Base-by-base conservation (phyloP, 2,113 vertebrate genomes). In the Mugil cephalus region DNA sequence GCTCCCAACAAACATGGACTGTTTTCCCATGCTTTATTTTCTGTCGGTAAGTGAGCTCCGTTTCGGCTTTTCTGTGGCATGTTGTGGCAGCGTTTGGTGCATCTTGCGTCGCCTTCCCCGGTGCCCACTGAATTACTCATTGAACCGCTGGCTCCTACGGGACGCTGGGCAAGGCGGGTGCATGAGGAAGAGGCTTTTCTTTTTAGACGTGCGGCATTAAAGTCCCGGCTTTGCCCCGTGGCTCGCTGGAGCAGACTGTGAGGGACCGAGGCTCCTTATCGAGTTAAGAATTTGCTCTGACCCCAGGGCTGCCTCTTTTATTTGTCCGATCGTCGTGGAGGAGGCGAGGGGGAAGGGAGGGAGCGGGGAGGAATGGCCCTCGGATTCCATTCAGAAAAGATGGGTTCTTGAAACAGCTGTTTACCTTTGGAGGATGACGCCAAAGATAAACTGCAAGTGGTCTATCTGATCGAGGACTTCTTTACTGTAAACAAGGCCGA, bases 1-100 rank as follows among this genome's bases (percentile, higher is more conserved):
- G 93, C 94, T 95, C 93, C 95, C 96, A 93, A 97, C 95, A 97
- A 98, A 96, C 97, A 98, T 98, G 97, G 97, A 97, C 96, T 97
- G 96, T 98, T 96, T 96, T 95, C 95, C 95, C 94, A 95, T 97
- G 96, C 96, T 96, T 96, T 97, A 96, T 95, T 96, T 96, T 95
- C 96, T 97, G 96, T 96, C 97, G 96, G 97, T 98, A 94, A 97
- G 92, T 91, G 75, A 68, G 95, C 95, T 60, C 66, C 55, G 59
- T 80, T 85, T 84, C 56, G 85, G 56, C 86, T 84, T n/a, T n/a
- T n/a, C n/a, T 74, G 83, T 63, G 48, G 65, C 87, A 83, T 79
- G 80, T 85, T 79, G 80, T 85, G 84, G 85, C 70, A 58, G 4
- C 24, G 24, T 0, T 61, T 14, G 60, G 58, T 19, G 24, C 55